Evolutionary conservation across 2,113 vertebrate species (phyloP).

Genomic region (Erinaceus europaeus): DNA sequence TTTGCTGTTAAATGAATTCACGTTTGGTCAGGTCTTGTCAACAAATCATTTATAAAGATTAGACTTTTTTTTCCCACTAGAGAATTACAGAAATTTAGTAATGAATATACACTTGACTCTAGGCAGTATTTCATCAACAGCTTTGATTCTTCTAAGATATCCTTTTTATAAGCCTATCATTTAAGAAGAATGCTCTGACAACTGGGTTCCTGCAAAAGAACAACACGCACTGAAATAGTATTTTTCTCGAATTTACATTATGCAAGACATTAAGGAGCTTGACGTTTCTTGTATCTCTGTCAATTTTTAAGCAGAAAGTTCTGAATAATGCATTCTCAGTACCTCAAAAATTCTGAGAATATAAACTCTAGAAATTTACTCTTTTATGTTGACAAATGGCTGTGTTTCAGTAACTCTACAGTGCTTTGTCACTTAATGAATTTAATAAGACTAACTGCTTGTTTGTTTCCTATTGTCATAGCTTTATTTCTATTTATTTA

Average conservation of each 20-base stretch:
- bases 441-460: neutral
- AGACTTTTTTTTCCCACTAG: neutral
- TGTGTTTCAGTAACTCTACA: neutral
- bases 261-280: neutral
- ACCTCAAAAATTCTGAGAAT: slow-evolving; percentile 18
- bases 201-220: neutral
- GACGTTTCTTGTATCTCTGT: neutral
- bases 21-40: neutral
- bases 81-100: neutral
- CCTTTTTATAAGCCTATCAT: neutral
- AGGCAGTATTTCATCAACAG: neutral
- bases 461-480: slow-evolving; percentile 35
- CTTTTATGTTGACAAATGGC: neutral
- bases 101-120: neutral
- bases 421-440: neutral
- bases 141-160: neutral
- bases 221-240: neutral
- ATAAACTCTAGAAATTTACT: neutral
- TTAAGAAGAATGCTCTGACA: neutral
- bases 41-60: neutral
- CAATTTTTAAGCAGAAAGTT: slow-evolving; percentile 28
- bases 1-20: slow-evolving; percentile 18
- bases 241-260: neutral
- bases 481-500: too few species aligned
- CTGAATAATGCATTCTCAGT: neutral